phyloP scores from a whole-genome alignment of 2,797 vertebrate genomes.

The Gouania willdenowi region DNA sequence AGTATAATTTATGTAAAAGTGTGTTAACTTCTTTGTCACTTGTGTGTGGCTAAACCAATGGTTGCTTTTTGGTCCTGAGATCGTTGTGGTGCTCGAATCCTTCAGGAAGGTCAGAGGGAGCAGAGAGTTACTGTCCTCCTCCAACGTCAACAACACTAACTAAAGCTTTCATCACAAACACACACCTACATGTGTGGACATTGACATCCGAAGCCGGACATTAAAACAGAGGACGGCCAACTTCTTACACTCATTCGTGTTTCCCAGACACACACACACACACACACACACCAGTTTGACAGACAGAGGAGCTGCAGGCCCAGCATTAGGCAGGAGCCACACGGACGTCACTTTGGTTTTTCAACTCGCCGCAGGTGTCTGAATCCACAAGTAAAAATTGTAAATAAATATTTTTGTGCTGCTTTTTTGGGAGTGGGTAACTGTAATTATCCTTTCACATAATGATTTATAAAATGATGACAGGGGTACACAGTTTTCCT shows the following conservation, averaged over 20 bases:
- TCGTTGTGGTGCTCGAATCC: slow-evolving; percentile 22
- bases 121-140: slow-evolving; percentile 23
- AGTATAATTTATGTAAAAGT: too few species aligned
- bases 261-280: slow-evolving; percentile 5
- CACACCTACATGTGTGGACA: background rate
- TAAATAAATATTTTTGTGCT: slow-evolving; percentile 63
- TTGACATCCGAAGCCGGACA: slow-evolving; percentile 7
- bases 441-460: slow-evolving; percentile 51
- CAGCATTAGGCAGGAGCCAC: slow-evolving; percentile 53
- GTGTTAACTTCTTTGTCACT: too few species aligned
- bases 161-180: slow-evolving; percentile 39
- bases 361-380: slow-evolving; percentile 38
- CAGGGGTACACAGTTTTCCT: slow-evolving; percentile 43
- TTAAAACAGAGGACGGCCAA: slow-evolving; percentile 15
- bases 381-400: slow-evolving; percentile 43
- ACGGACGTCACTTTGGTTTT: slow-evolving; percentile 21
- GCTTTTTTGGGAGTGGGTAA: slow-evolving; percentile 45
- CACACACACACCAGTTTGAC: slow-evolving; percentile 14
- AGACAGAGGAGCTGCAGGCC: slow-evolving; percentile 50
- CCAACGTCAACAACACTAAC: slow-evolving; percentile 60
- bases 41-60: too few species aligned
- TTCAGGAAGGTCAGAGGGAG: slow-evolving; percentile 41
- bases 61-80: slow-evolving; percentile 53
- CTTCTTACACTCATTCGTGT: slow-evolving; percentile 9
- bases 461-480: slow-evolving; percentile 60